Evolutionary conservation across 2,797 vertebrate genomes (phyloP), one percentile per base, ranked within the genome.

Genomic region (Paratrypauchen microcephalus): DNA sequence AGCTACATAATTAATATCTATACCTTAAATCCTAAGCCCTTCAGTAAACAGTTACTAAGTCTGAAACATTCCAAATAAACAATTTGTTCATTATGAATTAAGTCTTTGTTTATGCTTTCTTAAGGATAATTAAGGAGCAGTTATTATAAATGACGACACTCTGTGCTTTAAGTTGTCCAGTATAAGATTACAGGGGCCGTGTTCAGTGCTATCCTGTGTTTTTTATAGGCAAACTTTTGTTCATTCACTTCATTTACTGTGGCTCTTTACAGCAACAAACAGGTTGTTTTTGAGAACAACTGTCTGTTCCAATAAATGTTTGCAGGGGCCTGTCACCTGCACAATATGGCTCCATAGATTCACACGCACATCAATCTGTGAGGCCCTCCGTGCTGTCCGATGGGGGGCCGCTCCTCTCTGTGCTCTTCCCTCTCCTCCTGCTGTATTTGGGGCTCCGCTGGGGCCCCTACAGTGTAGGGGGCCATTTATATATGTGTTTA

Each of bases 351-450:
- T 32, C 47, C 45, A 55, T 47, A 63, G 55, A 81, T 89, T 92
- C 86, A 92, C 89, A 90, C 75, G 45, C 67, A 77, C 86, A 89
- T 90, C 80, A 89, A 88, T 90, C 85, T 84, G 70, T 0, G 61
- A 28, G 65, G 78, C 70, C 83, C 72, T 83, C 84, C 66, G 66
- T 77, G 68, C 78, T 85, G 83, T 36, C 73, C 88, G 83, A 71
- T 18, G 56, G 59, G 79, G 77, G 77, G 83, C 19, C 84, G 81
- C 85, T 85, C 78, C 59, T 70, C 65, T 67, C 47, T 71, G 65
- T 69, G 60, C 48, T 19, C 26, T 55, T 68, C 5, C 56, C 56
- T 23, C 71, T 68, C 12, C 30, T 61, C 78, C 78, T 70, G 75
- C 74, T 48, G 82, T 48, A 80, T 26, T 19, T 63, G 65, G 79